Percentiles rank a stretch among this genome's conserved stretches.
Evolutionary conservation across 1,140 invertebrate genomes (phyloP).

Genomic region (Tetraneura akinire): DNA sequence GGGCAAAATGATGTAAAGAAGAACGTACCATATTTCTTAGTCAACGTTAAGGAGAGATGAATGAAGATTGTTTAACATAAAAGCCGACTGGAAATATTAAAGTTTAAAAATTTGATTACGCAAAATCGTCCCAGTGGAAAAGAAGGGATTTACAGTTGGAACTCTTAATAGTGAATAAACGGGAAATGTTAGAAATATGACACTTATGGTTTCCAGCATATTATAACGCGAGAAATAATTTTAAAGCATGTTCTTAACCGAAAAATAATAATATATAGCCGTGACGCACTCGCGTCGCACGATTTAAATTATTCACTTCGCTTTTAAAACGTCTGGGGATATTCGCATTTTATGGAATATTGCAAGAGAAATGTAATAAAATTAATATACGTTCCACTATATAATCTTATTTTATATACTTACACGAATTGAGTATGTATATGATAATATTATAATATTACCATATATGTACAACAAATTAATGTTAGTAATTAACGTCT

Average conservation of each 20-base stretch:
- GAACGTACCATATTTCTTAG: constrained; percentile 1
- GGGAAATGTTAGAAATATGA: constrained; percentile 12
- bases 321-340: neutral
- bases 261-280: neutral
- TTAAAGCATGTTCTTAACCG: constrained; percentile 9
- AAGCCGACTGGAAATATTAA: constrained; percentile 28
- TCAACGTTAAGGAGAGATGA: neutral
- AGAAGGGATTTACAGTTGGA: constrained; percentile 31
- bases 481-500: too few relatives aligned
- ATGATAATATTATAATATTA: too few relatives aligned
- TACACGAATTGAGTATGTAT: too few relatives aligned
- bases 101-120: constrained; percentile 45
- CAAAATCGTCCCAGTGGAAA: constrained; percentile 31
- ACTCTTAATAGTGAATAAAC: constrained; percentile 7
- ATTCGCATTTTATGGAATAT: neutral
- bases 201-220: constrained; percentile 1
- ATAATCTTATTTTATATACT: too few relatives aligned
- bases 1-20: neutral
- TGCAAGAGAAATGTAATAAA: neutral
- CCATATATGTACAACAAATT: too few relatives aligned
- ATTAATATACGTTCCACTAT: neutral
- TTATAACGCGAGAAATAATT: constrained; percentile 31
- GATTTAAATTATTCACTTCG: neutral
- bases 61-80: constrained; percentile 38
- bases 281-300: constrained; percentile 3